Percentiles rank a stretch among this genome's conserved stretches.
phyloP scores from a whole-genome alignment of 92 coral and sea anemone genomes.

The Heteractis magnifica region DNA sequence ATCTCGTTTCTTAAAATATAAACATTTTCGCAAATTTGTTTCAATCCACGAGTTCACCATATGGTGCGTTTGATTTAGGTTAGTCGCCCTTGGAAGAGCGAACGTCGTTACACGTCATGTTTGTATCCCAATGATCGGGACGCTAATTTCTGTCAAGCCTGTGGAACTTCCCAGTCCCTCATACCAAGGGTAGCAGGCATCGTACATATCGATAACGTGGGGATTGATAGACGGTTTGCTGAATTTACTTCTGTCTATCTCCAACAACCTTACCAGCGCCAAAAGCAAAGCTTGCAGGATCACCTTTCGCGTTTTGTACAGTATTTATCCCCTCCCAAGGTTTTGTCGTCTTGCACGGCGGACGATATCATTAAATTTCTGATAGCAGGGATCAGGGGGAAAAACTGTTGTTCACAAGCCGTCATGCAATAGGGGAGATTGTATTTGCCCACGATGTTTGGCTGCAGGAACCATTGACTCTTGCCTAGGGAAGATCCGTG shows the following conservation, averaged over 20 bases:
- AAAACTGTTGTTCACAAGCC: slow-evolving; percentile 2
- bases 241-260: not conserved
- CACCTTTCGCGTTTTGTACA: slow-evolving; percentile 23
- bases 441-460: slow-evolving; percentile 31
- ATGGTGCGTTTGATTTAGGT: too few relatives aligned
- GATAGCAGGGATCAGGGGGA: slow-evolving; percentile 35
- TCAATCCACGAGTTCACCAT: too few relatives aligned
- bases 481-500: slow-evolving; percentile 37
- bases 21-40: too few relatives aligned
- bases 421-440: not conserved
- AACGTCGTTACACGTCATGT: slow-evolving; percentile 29
- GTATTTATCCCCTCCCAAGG: slow-evolving; percentile 26
- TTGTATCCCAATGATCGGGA: slow-evolving; percentile 36
- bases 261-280: slow-evolving; percentile 40
- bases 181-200: not conserved
- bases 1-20: too few relatives aligned
- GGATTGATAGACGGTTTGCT: slow-evolving; percentile 4
- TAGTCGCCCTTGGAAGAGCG: slow-evolving; percentile 35
- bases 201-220: not conserved
- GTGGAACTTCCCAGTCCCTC: not conserved
- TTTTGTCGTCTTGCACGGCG: slow-evolving; percentile 35
- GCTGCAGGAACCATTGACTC: slow-evolving; percentile 42
- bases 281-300: slow-evolving; percentile 37
- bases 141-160: slow-evolving; percentile 51
- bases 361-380: slow-evolving; percentile 38